Percentiles rank a stretch among this genome's conserved stretches.
These are phyloP conservation scores for Allolobophora icterica DNA, from an alignment of 2,888 invertebrate species.

Conservation along the genomic window DNA sequence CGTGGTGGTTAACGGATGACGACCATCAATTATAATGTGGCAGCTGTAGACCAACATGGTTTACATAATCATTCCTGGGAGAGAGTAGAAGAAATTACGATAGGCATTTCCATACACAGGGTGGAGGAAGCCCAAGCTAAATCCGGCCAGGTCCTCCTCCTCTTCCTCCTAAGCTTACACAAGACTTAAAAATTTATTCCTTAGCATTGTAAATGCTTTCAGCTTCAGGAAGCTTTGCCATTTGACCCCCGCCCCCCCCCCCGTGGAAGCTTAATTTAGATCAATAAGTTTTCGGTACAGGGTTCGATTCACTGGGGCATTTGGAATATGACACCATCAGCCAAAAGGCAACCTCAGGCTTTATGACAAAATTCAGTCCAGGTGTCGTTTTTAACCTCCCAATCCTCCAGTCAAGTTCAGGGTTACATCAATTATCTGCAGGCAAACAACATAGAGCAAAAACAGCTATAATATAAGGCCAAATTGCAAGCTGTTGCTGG, in stretches of 20 bases:
- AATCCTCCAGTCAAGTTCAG: no score
- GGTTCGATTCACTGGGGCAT: background rate
- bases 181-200: background rate
- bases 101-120: background rate
- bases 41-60: background rate
- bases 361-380: background rate
- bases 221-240: background rate
- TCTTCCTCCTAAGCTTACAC: background rate
- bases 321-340: background rate
- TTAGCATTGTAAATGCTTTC: slow-evolving; percentile 3
- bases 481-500: background rate
- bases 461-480: no score
- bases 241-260: background rate
- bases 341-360: background rate
- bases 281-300: background rate
- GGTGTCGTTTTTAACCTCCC: background rate
- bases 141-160: background rate
- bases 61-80: background rate
- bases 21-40: background rate
- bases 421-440: no score
- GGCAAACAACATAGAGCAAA: no score
- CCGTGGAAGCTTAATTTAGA: background rate
- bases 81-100: background rate
- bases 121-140: background rate
- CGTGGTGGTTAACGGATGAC: background rate